phyloP scores from a whole-genome alignment of 2,888 invertebrate genomes.

The Philonicus albiceps region DNA sequence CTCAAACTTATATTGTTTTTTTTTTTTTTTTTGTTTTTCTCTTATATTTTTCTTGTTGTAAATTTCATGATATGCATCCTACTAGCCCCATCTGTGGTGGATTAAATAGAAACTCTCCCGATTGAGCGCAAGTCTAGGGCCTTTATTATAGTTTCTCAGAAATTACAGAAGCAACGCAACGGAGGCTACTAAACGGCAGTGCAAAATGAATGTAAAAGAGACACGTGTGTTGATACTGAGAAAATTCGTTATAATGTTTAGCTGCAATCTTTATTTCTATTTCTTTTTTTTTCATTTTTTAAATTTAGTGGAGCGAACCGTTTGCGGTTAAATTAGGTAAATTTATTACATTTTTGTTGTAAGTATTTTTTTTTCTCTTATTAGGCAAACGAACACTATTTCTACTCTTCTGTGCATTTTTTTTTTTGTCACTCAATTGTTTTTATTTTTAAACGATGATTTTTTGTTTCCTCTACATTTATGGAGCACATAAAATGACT shows the following conservation, averaged over 20 bases:
- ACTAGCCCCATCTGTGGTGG: not conserved
- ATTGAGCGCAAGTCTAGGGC: not conserved
- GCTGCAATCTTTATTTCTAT: not conserved
- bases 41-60: not conserved
- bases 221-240: not conserved
- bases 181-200: constrained; percentile 35
- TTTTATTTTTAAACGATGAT: constrained; percentile 25
- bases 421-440: constrained; percentile 21
- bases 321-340: constrained; percentile 14
- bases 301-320: constrained; percentile 4
- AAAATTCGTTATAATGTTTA: not conserved
- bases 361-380: not conserved
- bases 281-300: not conserved
- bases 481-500: constrained; percentile 39
- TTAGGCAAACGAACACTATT: constrained; percentile 16
- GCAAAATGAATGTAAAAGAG: constrained; percentile 7
- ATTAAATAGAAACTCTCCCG: not conserved
- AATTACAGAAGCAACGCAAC: not conserved
- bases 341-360: constrained; percentile 18
- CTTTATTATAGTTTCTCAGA: not conserved
- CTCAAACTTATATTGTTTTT: not conserved
- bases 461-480: constrained; percentile 9
- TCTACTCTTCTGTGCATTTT: constrained; percentile 38
- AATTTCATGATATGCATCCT: not conserved
- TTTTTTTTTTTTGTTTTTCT: not conserved